Percentiles rank a stretch among this genome's conserved stretches.
Evolutionary conservation across 2,797 vertebrate species (phyloP).

Genomic region (Sebastolobus alascanus): DNA sequence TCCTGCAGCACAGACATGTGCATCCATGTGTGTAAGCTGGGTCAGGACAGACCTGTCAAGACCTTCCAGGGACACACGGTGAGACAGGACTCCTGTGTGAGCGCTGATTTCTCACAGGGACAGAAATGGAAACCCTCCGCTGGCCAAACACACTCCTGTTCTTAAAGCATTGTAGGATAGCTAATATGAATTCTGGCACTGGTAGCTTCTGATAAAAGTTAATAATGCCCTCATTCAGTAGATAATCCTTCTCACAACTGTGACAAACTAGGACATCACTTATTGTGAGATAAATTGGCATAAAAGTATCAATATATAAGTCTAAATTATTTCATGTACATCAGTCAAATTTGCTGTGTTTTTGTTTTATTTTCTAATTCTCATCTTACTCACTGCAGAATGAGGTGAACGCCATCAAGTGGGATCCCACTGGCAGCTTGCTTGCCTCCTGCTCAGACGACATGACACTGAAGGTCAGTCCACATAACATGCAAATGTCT

Average conservation of each 20-base stretch:
- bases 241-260: background rate
- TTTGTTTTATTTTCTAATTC: background rate
- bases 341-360: background rate
- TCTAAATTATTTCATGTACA: background rate
- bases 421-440: conserved; percentile 98
- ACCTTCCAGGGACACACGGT: conserved; percentile 99
- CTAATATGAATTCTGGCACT: background rate
- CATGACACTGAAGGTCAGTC: conserved; percentile 97
- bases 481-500: background rate
- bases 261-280: background rate
- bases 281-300: background rate
- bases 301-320: background rate
- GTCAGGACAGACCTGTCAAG: conserved; percentile 98
- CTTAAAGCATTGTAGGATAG: background rate
- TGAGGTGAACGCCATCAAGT: conserved; percentile 99
- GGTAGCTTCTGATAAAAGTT: background rate
- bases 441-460: conserved; percentile 99
- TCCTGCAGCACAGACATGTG: conserved; percentile 99
- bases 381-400: conserved; percentile 84
- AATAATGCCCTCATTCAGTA: background rate
- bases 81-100: conserved; percentile 44
- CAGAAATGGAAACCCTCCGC: background rate
- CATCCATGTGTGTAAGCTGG: conserved; percentile 98
- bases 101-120: background rate
- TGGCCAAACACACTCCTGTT: background rate